A percentile compares a stretch with the other conserved stretches of the same genome.
Conservation (phyloP, 2,888 invertebrate species). For the Digitonthophagus gazella region DNA sequence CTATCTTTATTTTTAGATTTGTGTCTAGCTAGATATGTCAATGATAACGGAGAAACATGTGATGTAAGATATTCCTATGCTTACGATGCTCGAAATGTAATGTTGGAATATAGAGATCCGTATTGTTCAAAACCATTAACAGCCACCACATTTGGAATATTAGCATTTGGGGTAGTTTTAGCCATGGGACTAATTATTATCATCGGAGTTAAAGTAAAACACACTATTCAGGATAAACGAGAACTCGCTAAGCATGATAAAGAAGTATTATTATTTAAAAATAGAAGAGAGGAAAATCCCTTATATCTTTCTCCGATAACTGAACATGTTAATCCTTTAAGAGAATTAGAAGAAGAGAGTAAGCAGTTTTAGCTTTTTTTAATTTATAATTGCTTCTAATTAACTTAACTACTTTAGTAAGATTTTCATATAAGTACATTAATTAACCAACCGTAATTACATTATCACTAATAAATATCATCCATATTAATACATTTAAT, state of each 20-base stretch:
- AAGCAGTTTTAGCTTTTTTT: too few relatives aligned
- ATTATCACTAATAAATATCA: too few relatives aligned
- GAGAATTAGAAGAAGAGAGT: conserved; percentile 9
- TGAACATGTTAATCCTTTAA: conserved; percentile 37
- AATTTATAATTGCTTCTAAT: too few relatives aligned
- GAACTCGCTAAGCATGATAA: conserved; percentile 30
- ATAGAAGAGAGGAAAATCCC: conserved; percentile 53
- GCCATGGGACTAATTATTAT: conserved; percentile 36
- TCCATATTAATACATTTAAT: too few relatives aligned
- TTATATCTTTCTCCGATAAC: conserved; percentile 52
- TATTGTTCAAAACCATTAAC: conserved; percentile 37
- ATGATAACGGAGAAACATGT: conserved; percentile 28
- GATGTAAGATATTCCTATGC: conserved; percentile 30
- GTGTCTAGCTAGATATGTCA: conserved; percentile 26
- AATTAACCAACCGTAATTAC: too few relatives aligned
- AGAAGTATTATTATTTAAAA: conserved; percentile 11
- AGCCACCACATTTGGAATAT: conserved; percentile 34
- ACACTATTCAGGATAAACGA: conserved; percentile 27
- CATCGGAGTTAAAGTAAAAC: conserved; percentile 39
- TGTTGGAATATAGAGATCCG: conserved; percentile 28
- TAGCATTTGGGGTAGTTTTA: conserved; percentile 34
- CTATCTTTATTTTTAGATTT: conserved; percentile 22
- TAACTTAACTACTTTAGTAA: too few relatives aligned
- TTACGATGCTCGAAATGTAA: conserved; percentile 22
- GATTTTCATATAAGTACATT: too few relatives aligned